phyloP scores from a whole-genome alignment of 1,140 invertebrate genomes.

The Zaprionus camerounensis region DNA sequence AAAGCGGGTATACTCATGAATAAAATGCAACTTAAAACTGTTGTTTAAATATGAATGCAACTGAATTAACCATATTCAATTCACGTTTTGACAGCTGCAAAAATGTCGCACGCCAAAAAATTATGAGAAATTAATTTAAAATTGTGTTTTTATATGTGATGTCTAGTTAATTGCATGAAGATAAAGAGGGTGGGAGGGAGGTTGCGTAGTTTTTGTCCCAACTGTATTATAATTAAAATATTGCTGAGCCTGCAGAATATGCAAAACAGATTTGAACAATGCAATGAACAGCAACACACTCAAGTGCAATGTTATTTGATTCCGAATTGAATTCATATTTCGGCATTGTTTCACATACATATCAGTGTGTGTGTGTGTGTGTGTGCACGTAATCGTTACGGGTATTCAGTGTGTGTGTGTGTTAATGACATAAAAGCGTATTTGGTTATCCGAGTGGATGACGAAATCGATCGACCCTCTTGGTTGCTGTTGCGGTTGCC shows the following conservation, averaged over 20 bases:
- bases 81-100: slow-evolving; percentile 40
- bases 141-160: slow-evolving; percentile 5
- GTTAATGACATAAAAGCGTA: slow-evolving; percentile 23
- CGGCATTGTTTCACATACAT: not conserved
- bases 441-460: slow-evolving; percentile 1
- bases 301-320: slow-evolving; percentile 21
- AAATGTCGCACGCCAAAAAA: slow-evolving; percentile 22
- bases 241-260: slow-evolving; percentile 7
- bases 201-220: not conserved
- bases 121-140: slow-evolving; percentile 41
- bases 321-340: slow-evolving; percentile 14
- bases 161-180: slow-evolving; percentile 3
- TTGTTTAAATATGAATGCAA: slow-evolving; percentile 49
- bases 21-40: slow-evolving; percentile 39
- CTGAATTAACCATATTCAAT: slow-evolving; percentile 57
- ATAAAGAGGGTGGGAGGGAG: not conserved
- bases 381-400: not conserved
- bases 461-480: not conserved
- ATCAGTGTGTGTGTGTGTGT: not conserved
- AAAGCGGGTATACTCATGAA: slow-evolving; percentile 2
- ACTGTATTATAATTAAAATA: slow-evolving; percentile 12
- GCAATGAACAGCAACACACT: slow-evolving; percentile 1
- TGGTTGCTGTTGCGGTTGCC: not conserved
- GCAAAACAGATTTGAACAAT: slow-evolving; percentile 17
- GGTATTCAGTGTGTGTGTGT: not conserved